phyloP scores from a whole-genome alignment of 2,797 vertebrate genomes.

The Gila robusta region DNA sequence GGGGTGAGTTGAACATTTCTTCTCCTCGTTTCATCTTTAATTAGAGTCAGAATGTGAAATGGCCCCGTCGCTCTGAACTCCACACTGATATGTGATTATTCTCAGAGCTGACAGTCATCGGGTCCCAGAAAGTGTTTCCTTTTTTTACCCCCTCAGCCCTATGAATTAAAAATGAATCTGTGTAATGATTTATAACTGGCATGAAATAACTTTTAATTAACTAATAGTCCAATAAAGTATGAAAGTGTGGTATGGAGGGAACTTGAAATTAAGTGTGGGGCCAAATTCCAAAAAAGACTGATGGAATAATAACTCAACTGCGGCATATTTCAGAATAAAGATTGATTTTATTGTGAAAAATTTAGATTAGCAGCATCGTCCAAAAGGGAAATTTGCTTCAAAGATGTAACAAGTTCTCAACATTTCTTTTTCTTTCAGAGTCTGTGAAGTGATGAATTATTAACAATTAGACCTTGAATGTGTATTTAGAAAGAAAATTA shows the following conservation, averaged over 20 bases:
- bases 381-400: not conserved
- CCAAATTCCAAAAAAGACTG: conserved; percentile 33
- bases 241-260: conserved; percentile 43
- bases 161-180: conserved; percentile 65
- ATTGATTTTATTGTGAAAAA: not conserved
- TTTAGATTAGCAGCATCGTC: not conserved
- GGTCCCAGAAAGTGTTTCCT: conserved; percentile 40
- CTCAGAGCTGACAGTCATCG: conserved; percentile 63
- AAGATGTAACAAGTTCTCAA: not conserved
- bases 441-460: no score
- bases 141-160: conserved; percentile 52
- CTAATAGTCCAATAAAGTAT: conserved; percentile 56
- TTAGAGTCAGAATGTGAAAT: conserved; percentile 66
- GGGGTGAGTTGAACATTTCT: conserved; percentile 42
- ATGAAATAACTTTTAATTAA: conserved; percentile 66
- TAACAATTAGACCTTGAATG: not conserved
- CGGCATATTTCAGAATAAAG: not conserved
- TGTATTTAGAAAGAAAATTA: not conserved
- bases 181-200: conserved; percentile 66
- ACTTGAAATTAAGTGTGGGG: conserved; percentile 26
- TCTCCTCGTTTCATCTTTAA: conserved; percentile 63
- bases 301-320: not conserved
- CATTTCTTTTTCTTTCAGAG: not conserved
- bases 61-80: conserved; percentile 59
- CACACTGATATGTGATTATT: conserved; percentile 62